These are phyloP conservation scores for Protobothrops flavoviridis DNA, from an alignment of 2,113 vertebrate genomes.

Conservation along the genomic window DNA sequence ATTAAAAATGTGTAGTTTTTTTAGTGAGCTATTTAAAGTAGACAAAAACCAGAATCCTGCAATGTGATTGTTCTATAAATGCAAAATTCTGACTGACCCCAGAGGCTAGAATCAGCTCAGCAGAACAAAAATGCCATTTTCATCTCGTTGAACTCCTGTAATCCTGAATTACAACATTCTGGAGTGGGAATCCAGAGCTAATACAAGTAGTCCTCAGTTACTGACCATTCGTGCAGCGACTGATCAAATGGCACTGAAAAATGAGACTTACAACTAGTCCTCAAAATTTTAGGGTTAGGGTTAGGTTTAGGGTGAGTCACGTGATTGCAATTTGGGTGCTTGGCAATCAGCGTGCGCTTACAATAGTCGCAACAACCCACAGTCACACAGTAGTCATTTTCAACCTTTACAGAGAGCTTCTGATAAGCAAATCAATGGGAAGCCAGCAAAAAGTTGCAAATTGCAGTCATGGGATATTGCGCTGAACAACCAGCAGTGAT, in stretches of 20 bases:
- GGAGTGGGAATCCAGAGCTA: not conserved
- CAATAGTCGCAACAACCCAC: not conserved
- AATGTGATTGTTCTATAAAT: not conserved
- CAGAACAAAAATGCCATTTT: not conserved
- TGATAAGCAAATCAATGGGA: not conserved
- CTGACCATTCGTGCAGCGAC: not conserved
- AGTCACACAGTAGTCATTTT: not conserved
- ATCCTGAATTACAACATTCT: not conserved
- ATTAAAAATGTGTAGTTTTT: constrained; percentile 13
- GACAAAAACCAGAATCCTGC: not conserved
- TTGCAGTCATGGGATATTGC: not conserved
- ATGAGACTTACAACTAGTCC: not conserved
- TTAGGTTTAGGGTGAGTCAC: not conserved
- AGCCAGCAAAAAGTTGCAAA: not conserved
- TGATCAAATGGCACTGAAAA: not conserved
- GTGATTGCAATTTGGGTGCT: not conserved
- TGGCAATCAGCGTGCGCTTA: not conserved
- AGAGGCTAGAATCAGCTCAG: not conserved
- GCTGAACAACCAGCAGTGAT: not conserved
- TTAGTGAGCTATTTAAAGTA: constrained; percentile 15
- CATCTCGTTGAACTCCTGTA: not conserved
- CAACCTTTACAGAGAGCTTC: not conserved
- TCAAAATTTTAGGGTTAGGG: not conserved
- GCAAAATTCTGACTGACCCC: not conserved
- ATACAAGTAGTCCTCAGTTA: not conserved